A percentile compares a stretch with the other conserved stretches of the same genome.
These are phyloP conservation scores for Eremobia ochroleuca DNA, from an alignment of 2,888 invertebrate species.

Conservation along the genomic window DNA sequence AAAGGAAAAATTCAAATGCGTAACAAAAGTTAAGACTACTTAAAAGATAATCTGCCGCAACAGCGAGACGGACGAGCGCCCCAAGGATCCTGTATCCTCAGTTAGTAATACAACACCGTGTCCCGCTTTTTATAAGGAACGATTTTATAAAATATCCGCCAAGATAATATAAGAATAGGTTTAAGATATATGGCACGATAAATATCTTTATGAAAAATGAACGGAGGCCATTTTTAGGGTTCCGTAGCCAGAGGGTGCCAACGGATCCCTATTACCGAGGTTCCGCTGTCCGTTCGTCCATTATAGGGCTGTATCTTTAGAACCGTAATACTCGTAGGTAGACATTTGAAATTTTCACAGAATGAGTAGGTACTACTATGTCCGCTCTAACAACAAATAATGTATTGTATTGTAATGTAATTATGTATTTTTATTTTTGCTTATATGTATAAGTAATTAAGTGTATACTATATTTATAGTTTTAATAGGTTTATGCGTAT, in stretches of 20 bases:
- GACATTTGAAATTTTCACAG: not conserved
- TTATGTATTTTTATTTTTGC: too few relatives aligned
- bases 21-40: slow-evolving; percentile 49
- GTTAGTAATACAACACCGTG: slow-evolving; percentile 21
- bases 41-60: slow-evolving; percentile 37
- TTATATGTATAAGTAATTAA: too few relatives aligned
- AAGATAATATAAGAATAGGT: not conserved
- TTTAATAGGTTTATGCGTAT: too few relatives aligned
- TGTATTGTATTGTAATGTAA: too few relatives aligned
- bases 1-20: slow-evolving; percentile 19
- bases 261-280: not conserved
- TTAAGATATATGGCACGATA: not conserved
- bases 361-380: not conserved
- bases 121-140: slow-evolving; percentile 16
- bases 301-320: not conserved
- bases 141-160: slow-evolving; percentile 14
- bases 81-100: slow-evolving; percentile 21
- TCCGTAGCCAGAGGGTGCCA: not conserved
- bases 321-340: not conserved
- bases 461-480: too few relatives aligned
- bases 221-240: not conserved
- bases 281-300: not conserved
- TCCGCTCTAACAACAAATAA: not conserved
- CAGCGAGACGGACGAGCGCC: slow-evolving; percentile 16
- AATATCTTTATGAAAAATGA: not conserved